A percentile compares a stretch with the other conserved stretches of the same genome.
These are phyloP conservation scores for Penaeus monodon DNA, from an alignment of 2,888 invertebrate genomes.

Conservation along the genomic window DNA sequence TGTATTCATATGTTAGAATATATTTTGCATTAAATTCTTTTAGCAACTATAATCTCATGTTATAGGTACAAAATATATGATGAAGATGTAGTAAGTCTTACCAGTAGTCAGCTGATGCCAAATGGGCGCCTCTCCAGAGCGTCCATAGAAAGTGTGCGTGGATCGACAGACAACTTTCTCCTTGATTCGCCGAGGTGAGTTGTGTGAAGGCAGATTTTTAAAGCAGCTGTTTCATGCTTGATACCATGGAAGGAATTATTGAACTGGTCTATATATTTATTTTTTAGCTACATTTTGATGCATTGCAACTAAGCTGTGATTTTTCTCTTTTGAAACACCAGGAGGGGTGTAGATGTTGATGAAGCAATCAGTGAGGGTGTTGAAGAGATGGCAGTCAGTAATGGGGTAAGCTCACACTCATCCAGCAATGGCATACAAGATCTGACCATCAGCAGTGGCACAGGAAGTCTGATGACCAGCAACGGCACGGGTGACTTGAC, in stretches of 20 bases:
- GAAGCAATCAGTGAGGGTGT: slow-evolving; percentile 4
- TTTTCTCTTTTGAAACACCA: slow-evolving; percentile 5
- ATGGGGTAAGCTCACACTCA: not conserved
- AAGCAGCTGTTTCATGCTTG: too few relatives aligned
- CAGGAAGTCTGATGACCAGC: too few relatives aligned
- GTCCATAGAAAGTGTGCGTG: slow-evolving; percentile 61
- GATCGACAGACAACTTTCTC: slow-evolving; percentile 60
- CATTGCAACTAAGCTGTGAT: not conserved
- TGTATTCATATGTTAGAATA: too few relatives aligned
- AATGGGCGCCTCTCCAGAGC: slow-evolving; percentile 61
- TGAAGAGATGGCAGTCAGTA: slow-evolving; percentile 10
- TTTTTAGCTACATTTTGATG: not conserved
- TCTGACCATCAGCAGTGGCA: slow-evolving; percentile 29
- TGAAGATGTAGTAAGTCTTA: slow-evolving; percentile 57
- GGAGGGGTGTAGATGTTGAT: slow-evolving; percentile 26
- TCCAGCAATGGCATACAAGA: slow-evolving; percentile 29
- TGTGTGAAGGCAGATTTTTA: not conserved
- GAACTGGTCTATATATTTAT: too few relatives aligned
- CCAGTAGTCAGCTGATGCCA: slow-evolving; percentile 58
- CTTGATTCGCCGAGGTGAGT: slow-evolving; percentile 50
- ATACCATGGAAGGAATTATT: too few relatives aligned
- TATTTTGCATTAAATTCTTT: not conserved
- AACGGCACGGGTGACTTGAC: too few relatives aligned
- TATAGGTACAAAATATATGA: slow-evolving; percentile 60
- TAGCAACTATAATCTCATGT: not conserved